Evolutionary conservation across 1,140 invertebrate species (phyloP), one percentile per base, ranked within the genome.

Genomic region (Pachypsylla venusta): DNA sequence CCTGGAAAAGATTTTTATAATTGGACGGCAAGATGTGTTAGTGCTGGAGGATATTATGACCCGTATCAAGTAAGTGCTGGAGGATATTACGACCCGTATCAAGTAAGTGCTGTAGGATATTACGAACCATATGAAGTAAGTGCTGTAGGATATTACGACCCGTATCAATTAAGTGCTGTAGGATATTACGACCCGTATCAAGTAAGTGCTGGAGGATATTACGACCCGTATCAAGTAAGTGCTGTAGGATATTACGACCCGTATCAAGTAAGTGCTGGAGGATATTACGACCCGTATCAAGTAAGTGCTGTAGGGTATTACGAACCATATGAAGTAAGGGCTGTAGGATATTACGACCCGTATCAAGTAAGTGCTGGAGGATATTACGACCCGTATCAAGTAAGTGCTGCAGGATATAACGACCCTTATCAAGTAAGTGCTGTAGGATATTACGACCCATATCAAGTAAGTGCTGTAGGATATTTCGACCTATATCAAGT

Each of bases 1-100:
- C 76, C 81, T 1, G 84, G 82, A n/a, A 81, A 80, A 64, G 93
- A 96, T 70, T 94, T 87, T 68, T 93, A 92, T 67, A 89, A 92
- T 68, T 94, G 90, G 89, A 85, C 82, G 48, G 80, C 76, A 57
- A 73, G 93, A 53, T 94, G 90, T 70, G 70, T 87, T 1, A 91
- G 87, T 64, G 78, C 87, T 3, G 88, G 86, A n/a, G 66, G 69
- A 2, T 74, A 85, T 58, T 93, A 78, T 66, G 91, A 95, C 75
- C 90, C 91, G 0, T 82, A 83, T 64, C 80, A 82, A 61, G 81
- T 93, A 65, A 72, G 71, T 60, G 25, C n/a, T n/a, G n/a, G n/a
- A n/a, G n/a, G n/a, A n/a, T n/a, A n/a, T n/a, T n/a, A n/a, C n/a
- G n/a, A n/a, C n/a, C n/a, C n/a, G n/a, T n/a, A n/a, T n/a, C n/a